These are phyloP conservation scores for Ophioninae sp. DNA, from an alignment of 2,888 invertebrate genomes.

Conservation along the genomic window DNA sequence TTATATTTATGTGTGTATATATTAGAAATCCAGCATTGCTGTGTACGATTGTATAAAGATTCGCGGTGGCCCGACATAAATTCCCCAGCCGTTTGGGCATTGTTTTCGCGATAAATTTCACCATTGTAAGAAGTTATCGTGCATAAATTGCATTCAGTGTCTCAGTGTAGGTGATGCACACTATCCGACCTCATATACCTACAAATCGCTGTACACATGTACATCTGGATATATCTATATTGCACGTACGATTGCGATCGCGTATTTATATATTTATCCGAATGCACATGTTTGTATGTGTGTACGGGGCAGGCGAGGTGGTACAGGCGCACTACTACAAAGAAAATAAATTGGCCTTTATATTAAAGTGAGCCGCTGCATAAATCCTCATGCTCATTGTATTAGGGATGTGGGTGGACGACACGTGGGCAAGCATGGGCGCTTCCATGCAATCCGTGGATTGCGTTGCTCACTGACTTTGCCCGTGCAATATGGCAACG, in stretches of 20 bases:
- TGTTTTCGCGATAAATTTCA: slow-evolving; percentile 75
- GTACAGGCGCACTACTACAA: slow-evolving; percentile 58
- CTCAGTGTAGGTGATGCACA: slow-evolving; percentile 36
- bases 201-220: background rate
- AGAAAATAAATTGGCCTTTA: slow-evolving; percentile 77
- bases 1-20: slow-evolving; percentile 19
- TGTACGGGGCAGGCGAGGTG: background rate
- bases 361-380: slow-evolving; percentile 75
- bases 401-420: slow-evolving; percentile 74
- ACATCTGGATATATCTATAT: slow-evolving; percentile 11
- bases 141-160: slow-evolving; percentile 72
- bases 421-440: slow-evolving; percentile 70
- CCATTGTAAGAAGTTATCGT: slow-evolving; percentile 71
- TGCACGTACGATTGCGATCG: background rate
- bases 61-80: slow-evolving; percentile 53
- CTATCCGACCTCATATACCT: slow-evolving; percentile 16
- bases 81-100: slow-evolving; percentile 65
- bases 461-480: slow-evolving; percentile 21
- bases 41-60: slow-evolving; percentile 43
- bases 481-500: slow-evolving; percentile 11
- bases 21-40: slow-evolving; percentile 15
- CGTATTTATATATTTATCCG: background rate
- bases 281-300: slow-evolving; percentile 25
- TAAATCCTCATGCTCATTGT: slow-evolving; percentile 77
- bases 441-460: slow-evolving; percentile 44